Evolutionary conservation across 2,888 invertebrate species (phyloP), one percentile per base, ranked within the genome.

Genomic region (Creontiades dilutus): DNA sequence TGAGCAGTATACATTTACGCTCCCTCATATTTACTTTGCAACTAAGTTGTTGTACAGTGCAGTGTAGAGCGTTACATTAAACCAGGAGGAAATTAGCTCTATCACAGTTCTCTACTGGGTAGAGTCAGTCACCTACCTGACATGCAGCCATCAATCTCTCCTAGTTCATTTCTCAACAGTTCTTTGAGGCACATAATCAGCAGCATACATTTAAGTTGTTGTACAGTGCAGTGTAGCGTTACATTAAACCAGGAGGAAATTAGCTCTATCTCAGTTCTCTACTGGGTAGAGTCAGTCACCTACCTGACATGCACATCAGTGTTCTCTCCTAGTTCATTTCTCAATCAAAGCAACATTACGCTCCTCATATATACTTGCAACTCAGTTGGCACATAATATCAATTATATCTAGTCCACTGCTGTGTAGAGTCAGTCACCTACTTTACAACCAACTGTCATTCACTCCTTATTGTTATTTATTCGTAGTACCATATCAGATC

Each of bases 101-200:
- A 68, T 23, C 23, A 12, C 0, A 12, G 68, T 68, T 11, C 23
- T 11, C 13, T 68, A 13, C 68, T 27, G 27, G 23, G 23, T 68
- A 23, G 68, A 68, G 68, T 68, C 68, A 68, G 68, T 68, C 68
- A 68, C 68, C 68, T 68, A 23, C 68, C 68, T 4, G 7, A 68
- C 68, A 68, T 4, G 7, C 37, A 4, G 37, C 37, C 2, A 37
- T 37, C 37, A 37, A 4, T 37, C 37, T 4, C 37, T 52, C 11
- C 52, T 3, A 52, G 13, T 52, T 52, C 16, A 48, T 48, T 48
- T 48, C 13, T 48, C 48, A 48, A 48, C 48, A 13, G 48, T 48
- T 48, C 48, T 48, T 48, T 13, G 13, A 13, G 13, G 7, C 48
- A n/a, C n/a, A n/a, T n/a, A 48, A 11, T 48, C 48, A 11, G 48